A percentile compares a stretch with the other conserved stretches of the same genome.
These are phyloP conservation scores for Sciurus vulgaris DNA, from an alignment of 2,797 vertebrate species.

Conservation along the genomic window DNA sequence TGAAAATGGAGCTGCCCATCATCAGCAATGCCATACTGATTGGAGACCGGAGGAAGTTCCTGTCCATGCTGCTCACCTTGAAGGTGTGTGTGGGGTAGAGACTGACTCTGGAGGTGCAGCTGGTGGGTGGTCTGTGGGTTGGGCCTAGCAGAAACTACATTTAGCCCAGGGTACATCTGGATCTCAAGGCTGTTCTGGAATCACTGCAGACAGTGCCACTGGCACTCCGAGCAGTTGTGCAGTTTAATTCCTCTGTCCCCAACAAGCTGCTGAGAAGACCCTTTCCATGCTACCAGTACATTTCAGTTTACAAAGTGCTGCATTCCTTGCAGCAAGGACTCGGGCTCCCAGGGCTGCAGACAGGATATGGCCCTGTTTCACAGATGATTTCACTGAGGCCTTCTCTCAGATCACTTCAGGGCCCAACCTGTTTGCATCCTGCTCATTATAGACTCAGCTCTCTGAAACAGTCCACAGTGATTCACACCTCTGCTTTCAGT, in stretches of 20 bases:
- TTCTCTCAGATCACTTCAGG: not conserved
- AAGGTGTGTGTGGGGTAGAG: slow-evolving; percentile 88
- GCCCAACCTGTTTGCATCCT: not conserved
- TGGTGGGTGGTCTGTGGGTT: no score
- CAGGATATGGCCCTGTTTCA: not conserved
- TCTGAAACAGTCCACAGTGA: not conserved
- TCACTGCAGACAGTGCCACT: not conserved
- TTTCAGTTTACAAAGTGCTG: not conserved
- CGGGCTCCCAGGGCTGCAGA: no score
- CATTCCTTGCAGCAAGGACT: fast-evolving
- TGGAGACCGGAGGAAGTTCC: slow-evolving; percentile 93
- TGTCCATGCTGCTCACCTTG: slow-evolving; percentile 93
- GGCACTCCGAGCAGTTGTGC: fast-evolving
- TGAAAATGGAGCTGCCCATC: slow-evolving; percentile 92
- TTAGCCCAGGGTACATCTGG: fast-evolving
- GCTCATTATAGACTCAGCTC: not conserved
- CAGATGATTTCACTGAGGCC: not conserved
- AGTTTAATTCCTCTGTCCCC: not conserved
- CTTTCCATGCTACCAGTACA: no score
- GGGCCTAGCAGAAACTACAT: not conserved
- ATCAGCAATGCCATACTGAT: slow-evolving; percentile 93
- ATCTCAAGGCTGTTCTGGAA: not conserved
- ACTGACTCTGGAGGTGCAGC: not conserved
- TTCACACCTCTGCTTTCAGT: not conserved
- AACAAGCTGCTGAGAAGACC: not conserved